phyloP scores from a whole-genome alignment of 2,888 invertebrate species.

The Lamproptera curius region DNA sequence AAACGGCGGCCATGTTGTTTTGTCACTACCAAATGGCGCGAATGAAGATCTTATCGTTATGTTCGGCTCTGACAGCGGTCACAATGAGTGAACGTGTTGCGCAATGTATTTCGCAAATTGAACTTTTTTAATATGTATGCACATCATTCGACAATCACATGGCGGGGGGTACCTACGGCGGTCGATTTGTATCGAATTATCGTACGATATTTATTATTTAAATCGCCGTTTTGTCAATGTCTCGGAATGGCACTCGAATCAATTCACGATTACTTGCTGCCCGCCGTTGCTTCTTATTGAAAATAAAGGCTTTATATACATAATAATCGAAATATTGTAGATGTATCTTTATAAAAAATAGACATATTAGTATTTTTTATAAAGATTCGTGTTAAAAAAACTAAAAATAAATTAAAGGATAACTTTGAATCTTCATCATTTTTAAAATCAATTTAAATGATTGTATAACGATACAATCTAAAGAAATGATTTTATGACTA shows the following conservation, averaged over 20 bases:
- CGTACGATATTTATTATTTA: neutral
- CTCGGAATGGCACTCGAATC: neutral
- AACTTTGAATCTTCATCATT: too few species aligned
- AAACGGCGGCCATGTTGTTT: conserved; percentile 30
- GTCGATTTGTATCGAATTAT: neutral
- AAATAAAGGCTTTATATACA: too few species aligned
- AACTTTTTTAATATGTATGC: neutral
- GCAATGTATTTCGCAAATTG: neutral
- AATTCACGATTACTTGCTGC: neutral
- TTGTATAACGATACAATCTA: too few species aligned
- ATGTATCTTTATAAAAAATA: too few species aligned
- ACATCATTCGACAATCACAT: neutral
- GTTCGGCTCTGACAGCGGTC: neutral
- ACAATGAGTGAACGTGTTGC: conserved; percentile 3
- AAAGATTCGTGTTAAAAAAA: too few species aligned
- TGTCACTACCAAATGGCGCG: conserved; percentile 15
- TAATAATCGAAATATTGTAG: too few species aligned
- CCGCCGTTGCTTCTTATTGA: neutral
- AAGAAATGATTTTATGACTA: too few species aligned
- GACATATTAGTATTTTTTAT: too few species aligned
- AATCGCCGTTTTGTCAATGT: neutral
- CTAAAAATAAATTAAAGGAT: too few species aligned
- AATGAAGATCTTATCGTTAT: conserved; percentile 1
- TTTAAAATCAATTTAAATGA: too few species aligned
- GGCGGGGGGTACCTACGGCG: neutral